A percentile compares a stretch with the other conserved stretches of the same genome.
These are phyloP conservation scores for Lepus townsendii DNA, from an alignment of 2,797 vertebrate genomes.

Conservation along the genomic window DNA sequence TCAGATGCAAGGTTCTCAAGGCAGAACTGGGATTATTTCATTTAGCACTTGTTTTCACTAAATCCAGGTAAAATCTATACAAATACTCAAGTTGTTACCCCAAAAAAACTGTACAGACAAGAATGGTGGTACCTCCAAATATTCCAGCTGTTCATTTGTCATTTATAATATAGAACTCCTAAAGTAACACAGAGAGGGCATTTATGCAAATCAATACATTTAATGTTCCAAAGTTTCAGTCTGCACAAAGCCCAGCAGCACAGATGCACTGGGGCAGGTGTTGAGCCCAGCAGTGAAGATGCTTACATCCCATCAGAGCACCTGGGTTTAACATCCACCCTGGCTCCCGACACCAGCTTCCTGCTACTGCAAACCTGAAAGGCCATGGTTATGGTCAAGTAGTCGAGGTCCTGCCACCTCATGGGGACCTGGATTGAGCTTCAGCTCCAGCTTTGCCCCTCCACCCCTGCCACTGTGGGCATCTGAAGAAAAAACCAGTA, in stretches of 20 bases:
- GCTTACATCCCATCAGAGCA: too few species aligned
- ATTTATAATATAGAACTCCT: conserved; percentile 18
- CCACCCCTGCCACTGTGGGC: too few species aligned
- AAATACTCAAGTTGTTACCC: background rate
- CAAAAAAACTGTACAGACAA: conserved; percentile 1
- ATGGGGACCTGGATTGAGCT: too few species aligned
- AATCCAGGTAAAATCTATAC: conserved; percentile 37
- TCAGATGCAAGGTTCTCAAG: background rate
- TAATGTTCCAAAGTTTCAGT: background rate
- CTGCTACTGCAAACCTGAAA: too few species aligned
- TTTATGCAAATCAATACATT: background rate
- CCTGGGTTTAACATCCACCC: too few species aligned
- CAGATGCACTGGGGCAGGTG: background rate
- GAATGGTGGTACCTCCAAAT: background rate
- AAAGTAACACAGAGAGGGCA: background rate
- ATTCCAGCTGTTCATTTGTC: background rate
- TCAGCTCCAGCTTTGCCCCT: too few species aligned
- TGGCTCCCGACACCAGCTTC: too few species aligned
- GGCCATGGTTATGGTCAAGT: too few species aligned
- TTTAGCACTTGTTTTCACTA: conserved; percentile 41
- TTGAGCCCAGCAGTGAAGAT: too few species aligned
- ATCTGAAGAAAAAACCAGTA: too few species aligned
- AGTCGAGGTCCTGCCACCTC: too few species aligned
- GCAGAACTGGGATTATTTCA: conserved; percentile 48
- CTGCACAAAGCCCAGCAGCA: background rate